Conservation (phyloP, 2,113 vertebrate genomes). For the Sapayoa aenigma region DNA sequence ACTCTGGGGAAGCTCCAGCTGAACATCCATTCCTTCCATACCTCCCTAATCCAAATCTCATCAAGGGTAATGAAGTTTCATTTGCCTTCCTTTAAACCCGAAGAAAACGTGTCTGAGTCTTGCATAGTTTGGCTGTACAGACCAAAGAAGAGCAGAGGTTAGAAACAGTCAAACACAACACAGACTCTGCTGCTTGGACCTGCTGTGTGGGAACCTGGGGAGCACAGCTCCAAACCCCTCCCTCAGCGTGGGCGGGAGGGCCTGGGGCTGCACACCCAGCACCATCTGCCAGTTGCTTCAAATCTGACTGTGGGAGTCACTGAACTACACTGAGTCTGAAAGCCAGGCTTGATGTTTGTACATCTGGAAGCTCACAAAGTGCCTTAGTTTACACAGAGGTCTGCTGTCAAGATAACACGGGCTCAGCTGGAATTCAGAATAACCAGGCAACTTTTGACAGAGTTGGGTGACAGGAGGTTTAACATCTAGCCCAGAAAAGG, state of each 20-base stretch:
- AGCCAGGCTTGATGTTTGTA: background rate
- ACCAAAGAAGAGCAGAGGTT: background rate
- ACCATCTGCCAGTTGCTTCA: background rate
- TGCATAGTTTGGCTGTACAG: background rate
- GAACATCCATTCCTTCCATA: background rate
- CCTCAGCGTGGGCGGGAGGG: accelerated
- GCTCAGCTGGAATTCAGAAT: background rate
- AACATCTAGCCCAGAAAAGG: background rate
- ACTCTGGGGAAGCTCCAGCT: background rate
- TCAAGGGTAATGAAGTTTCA: background rate
- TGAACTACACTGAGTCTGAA: background rate
- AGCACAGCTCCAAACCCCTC: background rate
- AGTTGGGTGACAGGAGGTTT: background rate
- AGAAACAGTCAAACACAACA: background rate
- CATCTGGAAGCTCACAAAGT: background rate
- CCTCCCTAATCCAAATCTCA: background rate
- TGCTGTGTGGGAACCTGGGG: background rate
- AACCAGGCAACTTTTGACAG: background rate
- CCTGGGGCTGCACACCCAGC: background rate
- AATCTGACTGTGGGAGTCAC: background rate
- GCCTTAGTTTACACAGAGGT: background rate
- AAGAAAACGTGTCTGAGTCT: background rate
- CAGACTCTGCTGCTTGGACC: accelerated
- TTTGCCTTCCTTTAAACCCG: background rate
- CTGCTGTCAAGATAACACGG: background rate